phyloP scores from a whole-genome alignment of 92 coral and sea anemone genomes.

The Diadumene lineata region DNA sequence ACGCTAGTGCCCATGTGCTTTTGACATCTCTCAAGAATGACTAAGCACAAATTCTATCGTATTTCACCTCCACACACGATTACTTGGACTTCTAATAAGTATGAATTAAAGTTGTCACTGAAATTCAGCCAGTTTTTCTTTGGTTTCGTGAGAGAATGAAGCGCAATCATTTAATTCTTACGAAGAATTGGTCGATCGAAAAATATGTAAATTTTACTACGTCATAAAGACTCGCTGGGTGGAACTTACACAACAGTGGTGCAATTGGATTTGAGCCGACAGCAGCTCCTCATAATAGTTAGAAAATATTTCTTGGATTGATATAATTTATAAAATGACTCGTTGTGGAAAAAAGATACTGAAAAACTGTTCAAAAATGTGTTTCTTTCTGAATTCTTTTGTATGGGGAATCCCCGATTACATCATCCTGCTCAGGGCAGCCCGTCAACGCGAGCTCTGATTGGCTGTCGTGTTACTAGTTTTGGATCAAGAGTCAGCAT shows the following conservation, averaged over 20 bases:
- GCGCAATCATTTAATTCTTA: not conserved
- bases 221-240: not conserved
- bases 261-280: not conserved
- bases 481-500: conserved; percentile 10
- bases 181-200: not conserved
- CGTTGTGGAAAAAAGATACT: not conserved
- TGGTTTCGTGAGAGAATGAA: not conserved
- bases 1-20: conserved; percentile 29
- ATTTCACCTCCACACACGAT: not conserved
- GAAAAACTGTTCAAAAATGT: not conserved
- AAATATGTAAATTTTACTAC: conserved; percentile 1
- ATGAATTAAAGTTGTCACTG: not conserved
- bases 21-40: conserved; percentile 22
- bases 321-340: not conserved
- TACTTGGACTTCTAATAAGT: not conserved
- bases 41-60: conserved; percentile 7
- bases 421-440: conserved; percentile 34
- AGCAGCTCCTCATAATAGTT: too few relatives aligned
- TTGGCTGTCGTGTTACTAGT: conserved; percentile 33
- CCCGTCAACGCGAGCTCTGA: conserved; percentile 43
- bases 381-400: not conserved
- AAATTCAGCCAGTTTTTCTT: not conserved
- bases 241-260: conserved; percentile 12
- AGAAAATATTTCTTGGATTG: too few relatives aligned
- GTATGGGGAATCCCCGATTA: conserved; percentile 87